These are phyloP conservation scores for Mus spretus DNA, from an alignment of 2,797 vertebrate genomes.

Conservation along the genomic window DNA sequence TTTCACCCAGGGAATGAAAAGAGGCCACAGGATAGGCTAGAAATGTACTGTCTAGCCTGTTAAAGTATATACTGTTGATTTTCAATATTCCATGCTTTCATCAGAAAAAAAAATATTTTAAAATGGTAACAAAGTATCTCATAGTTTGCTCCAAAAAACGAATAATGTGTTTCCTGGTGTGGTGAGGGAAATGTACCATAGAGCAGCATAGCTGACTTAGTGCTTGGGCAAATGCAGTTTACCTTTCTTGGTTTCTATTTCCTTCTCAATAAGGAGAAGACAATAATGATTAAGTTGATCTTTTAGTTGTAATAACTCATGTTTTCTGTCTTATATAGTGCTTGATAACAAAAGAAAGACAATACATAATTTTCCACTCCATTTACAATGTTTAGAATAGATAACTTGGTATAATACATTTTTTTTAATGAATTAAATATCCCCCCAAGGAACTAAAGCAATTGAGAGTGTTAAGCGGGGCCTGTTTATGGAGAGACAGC, in stretches of 20 bases:
- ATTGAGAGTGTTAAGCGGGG: background rate
- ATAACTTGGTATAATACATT: background rate
- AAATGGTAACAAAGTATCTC: constrained; percentile 12
- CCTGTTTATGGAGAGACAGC: background rate
- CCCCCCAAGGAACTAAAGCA: background rate
- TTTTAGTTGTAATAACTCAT: background rate
- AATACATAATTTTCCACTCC: constrained; percentile 9
- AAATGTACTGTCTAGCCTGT: background rate
- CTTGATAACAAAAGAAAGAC: background rate
- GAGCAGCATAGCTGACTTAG: background rate
- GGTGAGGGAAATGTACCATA: background rate
- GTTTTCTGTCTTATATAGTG: background rate
- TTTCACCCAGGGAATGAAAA: constrained; percentile 50
- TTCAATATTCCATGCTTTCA: constrained; percentile 35
- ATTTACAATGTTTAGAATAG: constrained; percentile 50
- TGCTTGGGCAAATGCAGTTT: background rate
- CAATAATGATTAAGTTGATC: background rate
- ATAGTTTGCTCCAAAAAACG: constrained; percentile 24
- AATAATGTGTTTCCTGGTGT: background rate
- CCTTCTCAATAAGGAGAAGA: background rate
- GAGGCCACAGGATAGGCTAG: background rate
- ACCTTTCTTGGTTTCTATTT: background rate
- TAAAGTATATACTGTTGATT: constrained; percentile 36
- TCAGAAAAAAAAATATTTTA: constrained; percentile 37
- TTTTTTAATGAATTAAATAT: background rate